phyloP scores from a whole-genome alignment of 2,113 vertebrate genomes.

The Gallinago undulata region DNA sequence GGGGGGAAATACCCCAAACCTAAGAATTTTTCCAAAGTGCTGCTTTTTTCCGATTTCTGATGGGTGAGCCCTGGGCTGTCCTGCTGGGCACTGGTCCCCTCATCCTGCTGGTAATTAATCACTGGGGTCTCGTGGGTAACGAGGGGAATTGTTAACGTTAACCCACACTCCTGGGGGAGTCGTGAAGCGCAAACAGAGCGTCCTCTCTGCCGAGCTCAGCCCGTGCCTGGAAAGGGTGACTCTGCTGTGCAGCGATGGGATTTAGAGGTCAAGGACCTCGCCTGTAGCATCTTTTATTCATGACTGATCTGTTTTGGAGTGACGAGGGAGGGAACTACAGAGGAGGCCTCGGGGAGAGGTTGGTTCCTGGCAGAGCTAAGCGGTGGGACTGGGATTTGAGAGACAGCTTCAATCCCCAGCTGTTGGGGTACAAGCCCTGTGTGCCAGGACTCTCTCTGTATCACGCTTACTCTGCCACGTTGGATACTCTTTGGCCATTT shows the following conservation, averaged over 20 bases:
- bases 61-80: not conserved
- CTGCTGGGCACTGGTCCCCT: not conserved
- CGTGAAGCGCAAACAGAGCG: not conserved
- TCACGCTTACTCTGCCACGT: rapidly evolving
- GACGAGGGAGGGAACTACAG: too few relatives aligned
- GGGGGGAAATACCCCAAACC: too few relatives aligned
- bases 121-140: rapidly evolving
- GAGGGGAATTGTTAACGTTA: not conserved
- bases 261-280: not conserved
- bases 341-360: not conserved
- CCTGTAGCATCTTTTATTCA: too few relatives aligned
- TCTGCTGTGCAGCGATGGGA: not conserved
- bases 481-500: not conserved
- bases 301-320: too few relatives aligned
- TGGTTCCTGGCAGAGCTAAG: not conserved
- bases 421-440: not conserved
- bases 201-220: not conserved
- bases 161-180: not conserved
- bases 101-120: not conserved
- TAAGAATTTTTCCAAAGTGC: not conserved
- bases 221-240: not conserved
- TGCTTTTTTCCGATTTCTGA: rapidly evolving
- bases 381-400: not conserved
- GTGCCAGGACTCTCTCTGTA: rapidly evolving
- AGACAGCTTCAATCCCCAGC: not conserved